These are phyloP conservation scores for Cichladusa arquata DNA, from an alignment of 2,113 vertebrate genomes.

Conservation along the genomic window DNA sequence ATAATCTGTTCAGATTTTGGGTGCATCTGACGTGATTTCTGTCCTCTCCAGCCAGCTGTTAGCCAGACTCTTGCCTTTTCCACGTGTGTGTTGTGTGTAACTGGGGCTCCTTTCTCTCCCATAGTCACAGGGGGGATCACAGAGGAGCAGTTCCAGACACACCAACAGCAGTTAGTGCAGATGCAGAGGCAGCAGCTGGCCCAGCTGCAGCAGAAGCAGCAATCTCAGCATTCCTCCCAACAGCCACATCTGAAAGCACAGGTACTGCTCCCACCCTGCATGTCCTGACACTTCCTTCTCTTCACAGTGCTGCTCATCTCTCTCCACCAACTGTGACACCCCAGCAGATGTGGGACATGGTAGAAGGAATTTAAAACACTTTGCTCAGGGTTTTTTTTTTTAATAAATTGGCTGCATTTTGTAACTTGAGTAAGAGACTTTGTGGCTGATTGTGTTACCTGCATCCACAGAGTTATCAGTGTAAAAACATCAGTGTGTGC, in stretches of 20 bases:
- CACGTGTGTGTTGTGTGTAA: neutral
- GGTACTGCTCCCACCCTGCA: slow-evolving; percentile 34
- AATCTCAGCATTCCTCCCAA: slow-evolving; percentile 79
- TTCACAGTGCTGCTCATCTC: neutral
- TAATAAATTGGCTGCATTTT: neutral
- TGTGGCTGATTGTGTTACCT: neutral
- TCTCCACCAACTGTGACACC: accelerated
- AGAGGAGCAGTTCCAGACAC: slow-evolving; percentile 90
- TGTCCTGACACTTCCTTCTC: neutral
- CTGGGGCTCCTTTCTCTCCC: neutral
- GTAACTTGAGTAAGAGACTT: neutral
- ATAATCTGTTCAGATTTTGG: accelerated
- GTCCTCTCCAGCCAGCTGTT: accelerated
- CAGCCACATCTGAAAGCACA: slow-evolving; percentile 81
- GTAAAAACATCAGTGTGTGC: neutral
- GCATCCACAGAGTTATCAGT: accelerated
- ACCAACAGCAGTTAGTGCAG: slow-evolving; percentile 90
- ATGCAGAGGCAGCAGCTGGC: slow-evolving; percentile 91
- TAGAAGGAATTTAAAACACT: accelerated
- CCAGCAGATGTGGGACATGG: accelerated
- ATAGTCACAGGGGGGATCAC: slow-evolving; percentile 87
- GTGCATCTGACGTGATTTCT: neutral
- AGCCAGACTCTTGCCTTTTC: neutral
- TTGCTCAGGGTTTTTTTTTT: accelerated
- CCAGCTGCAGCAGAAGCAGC: slow-evolving; percentile 86